Base-by-base conservation (phyloP, 2,113 vertebrate species). In the Cryptomyrus ogoouensis region DNA sequence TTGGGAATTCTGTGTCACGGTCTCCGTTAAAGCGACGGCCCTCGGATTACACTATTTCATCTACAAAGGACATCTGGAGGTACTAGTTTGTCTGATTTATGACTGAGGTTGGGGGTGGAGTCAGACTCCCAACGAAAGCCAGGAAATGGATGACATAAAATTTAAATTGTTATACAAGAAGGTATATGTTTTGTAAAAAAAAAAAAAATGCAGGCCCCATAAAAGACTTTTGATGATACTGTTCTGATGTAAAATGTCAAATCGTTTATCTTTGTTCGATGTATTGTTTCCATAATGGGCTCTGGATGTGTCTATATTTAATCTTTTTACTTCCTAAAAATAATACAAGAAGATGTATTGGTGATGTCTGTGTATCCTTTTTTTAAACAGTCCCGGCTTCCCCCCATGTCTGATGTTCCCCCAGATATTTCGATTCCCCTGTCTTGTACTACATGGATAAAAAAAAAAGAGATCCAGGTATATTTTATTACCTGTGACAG, bases 131-230 rank as follows among this genome's bases (percentile, higher is more conserved):
- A 74, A 53, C 42, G 42, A 83, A 89, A 83, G 47, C 46, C 47
- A 21, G 47, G 88, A 77, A 83, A 50, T 39, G 47, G 70, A 53
- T 53, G 88, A 52, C 88, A 89, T 89, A 53, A 80, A 89, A 89
- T 83, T 89, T n/a, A 56, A 83, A 89, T 89, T 74, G n/a, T 53
- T 89, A 77, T 80, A 89, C 88, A 83, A 89, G 88, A 89, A 50
- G 66, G 70, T 89, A 35, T 89, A 70, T 52, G 88, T 89, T 89
- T 50, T 89, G 42, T 89, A 21, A 42, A 86, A 86, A 83, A 86
- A 86, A 83, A 49, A 49, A 85, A 89, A 42, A 89, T 83, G 46
- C 88, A 49, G 27, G 15, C 31, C 47, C 88, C 35, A 83, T 89
- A 89, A 89, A 89, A 89, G 88, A 74, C 50, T 70, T 47, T 52